Evolutionary conservation across 2,113 vertebrate species (phyloP).

Genomic region (Nerophis lumbriciformis): DNA sequence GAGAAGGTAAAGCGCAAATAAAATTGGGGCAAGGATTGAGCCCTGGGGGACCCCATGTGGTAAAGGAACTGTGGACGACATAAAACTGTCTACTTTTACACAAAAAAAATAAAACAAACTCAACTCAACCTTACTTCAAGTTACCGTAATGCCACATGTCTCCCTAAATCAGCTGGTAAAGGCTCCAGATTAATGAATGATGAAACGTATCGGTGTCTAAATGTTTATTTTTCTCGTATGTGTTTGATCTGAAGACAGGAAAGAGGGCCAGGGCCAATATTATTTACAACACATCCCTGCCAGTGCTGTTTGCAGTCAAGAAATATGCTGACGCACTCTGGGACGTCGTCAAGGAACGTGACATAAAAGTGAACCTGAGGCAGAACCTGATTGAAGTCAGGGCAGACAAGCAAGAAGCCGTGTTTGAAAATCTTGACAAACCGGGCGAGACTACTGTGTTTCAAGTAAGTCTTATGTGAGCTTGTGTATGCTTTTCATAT

Average conservation of each 20-base stretch:
- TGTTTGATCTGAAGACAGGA: constrained; percentile 70
- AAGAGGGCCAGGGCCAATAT: constrained; percentile 85
- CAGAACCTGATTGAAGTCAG: constrained; percentile 86
- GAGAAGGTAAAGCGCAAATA: too few species aligned
- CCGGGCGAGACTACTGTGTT: constrained; percentile 82
- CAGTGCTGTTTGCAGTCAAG: constrained; percentile 88
- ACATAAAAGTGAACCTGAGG: constrained; percentile 83
- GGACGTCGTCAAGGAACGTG: constrained; percentile 77
- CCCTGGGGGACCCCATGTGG: too few species aligned
- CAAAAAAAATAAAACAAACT: too few species aligned
- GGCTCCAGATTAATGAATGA: too few species aligned
- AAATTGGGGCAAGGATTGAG: too few species aligned
- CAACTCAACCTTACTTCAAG: too few species aligned
- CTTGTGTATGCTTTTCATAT: too few species aligned
- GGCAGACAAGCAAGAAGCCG: constrained; percentile 85
- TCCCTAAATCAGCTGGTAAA: too few species aligned
- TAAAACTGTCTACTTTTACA: too few species aligned
- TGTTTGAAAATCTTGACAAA: constrained; percentile 90
- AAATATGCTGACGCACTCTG: constrained; percentile 88
- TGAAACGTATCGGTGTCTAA: not conserved
- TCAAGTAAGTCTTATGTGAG: constrained; percentile 66
- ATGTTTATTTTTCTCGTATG: not conserved
- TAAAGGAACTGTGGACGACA: too few species aligned
- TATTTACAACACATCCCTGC: constrained; percentile 88
- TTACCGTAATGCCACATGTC: too few species aligned